Evolutionary conservation across 1,140 invertebrate genomes (phyloP).

Genomic region (Drosophila saltans): DNA sequence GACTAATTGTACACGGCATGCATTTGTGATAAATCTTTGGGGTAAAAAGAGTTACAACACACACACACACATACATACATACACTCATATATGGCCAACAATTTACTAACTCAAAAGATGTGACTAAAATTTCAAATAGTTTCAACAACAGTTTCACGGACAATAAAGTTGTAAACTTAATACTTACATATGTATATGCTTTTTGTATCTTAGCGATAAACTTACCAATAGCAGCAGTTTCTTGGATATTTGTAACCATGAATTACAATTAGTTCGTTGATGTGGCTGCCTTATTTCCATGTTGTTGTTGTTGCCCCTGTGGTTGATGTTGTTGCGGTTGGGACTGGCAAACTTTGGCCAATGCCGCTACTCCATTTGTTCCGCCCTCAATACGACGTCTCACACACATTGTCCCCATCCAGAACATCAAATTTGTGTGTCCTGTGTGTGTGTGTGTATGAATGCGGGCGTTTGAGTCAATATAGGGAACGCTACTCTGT

Average conservation of each 20-base stretch:
- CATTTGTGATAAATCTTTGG: slow-evolving; percentile 38
- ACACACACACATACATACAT: slow-evolving; percentile 6
- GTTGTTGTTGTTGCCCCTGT: slow-evolving; percentile 58
- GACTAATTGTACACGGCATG: slow-evolving; percentile 66
- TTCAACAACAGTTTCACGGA: not conserved
- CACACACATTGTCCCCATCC: slow-evolving; percentile 58
- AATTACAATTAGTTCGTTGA: slow-evolving; percentile 61
- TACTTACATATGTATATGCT: too few species aligned
- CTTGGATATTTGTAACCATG: slow-evolving; percentile 65
- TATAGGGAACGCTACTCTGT: slow-evolving; percentile 14
- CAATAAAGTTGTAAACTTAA: not conserved
- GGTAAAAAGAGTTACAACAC: slow-evolving; percentile 41
- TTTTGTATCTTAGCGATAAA: not conserved
- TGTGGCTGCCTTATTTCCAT: slow-evolving; percentile 72
- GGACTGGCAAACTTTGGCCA: slow-evolving; percentile 42
- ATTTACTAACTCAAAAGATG: slow-evolving; percentile 38
- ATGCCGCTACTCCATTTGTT: slow-evolving; percentile 31
- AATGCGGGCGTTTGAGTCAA: slow-evolving; percentile 8
- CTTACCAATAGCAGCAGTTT: slow-evolving; percentile 70
- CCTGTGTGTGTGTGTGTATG: slow-evolving; percentile 1
- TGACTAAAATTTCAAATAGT: slow-evolving; percentile 28
- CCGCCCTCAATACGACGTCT: slow-evolving; percentile 36
- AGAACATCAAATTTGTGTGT: slow-evolving; percentile 40
- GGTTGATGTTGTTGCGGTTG: slow-evolving; percentile 46
- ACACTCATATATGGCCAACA: slow-evolving; percentile 33